Conservation (phyloP, 1,140 invertebrate species). For the Aphelinus certus region DNA sequence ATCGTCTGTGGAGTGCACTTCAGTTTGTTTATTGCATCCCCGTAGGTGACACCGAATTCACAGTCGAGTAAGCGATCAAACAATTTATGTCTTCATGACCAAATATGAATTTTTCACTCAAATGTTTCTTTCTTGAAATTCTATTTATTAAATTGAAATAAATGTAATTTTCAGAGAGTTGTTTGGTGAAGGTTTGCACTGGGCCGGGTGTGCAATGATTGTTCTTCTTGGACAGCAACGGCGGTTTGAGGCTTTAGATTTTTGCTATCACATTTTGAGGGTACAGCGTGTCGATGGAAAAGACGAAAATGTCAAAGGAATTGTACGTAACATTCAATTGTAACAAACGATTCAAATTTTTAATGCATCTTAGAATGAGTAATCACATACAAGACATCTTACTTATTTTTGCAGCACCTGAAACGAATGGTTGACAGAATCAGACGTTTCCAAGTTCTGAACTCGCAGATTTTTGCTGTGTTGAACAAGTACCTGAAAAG, state of each 20-base stretch:
- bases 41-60: slow-evolving; percentile 96
- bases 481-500: slow-evolving; percentile 95
- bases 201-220: slow-evolving; percentile 99
- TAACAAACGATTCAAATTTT: slow-evolving; percentile 1
- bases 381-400: neutral
- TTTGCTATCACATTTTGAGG: slow-evolving; percentile 97
- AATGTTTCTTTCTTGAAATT: slow-evolving; percentile 8
- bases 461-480: slow-evolving; percentile 98
- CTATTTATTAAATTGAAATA: neutral
- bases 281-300: slow-evolving; percentile 97
- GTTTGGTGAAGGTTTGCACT: slow-evolving; percentile 98
- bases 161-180: slow-evolving; percentile 78
- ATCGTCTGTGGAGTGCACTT: slow-evolving; percentile 96
- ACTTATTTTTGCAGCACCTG: slow-evolving; percentile 74
- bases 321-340: slow-evolving; percentile 76
- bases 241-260: slow-evolving; percentile 97
- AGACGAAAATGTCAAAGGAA: slow-evolving; percentile 94
- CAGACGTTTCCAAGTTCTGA: slow-evolving; percentile 95
- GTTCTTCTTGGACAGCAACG: slow-evolving; percentile 95
- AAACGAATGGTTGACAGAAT: slow-evolving; percentile 98
- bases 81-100: neutral
- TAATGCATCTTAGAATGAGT: slow-evolving; percentile 5
- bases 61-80: slow-evolving; percentile 84
- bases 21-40: slow-evolving; percentile 99
- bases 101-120: slow-evolving; percentile 21